Conservation (phyloP, 2,888 invertebrate genomes). For the Cerceris rybyensis region DNA sequence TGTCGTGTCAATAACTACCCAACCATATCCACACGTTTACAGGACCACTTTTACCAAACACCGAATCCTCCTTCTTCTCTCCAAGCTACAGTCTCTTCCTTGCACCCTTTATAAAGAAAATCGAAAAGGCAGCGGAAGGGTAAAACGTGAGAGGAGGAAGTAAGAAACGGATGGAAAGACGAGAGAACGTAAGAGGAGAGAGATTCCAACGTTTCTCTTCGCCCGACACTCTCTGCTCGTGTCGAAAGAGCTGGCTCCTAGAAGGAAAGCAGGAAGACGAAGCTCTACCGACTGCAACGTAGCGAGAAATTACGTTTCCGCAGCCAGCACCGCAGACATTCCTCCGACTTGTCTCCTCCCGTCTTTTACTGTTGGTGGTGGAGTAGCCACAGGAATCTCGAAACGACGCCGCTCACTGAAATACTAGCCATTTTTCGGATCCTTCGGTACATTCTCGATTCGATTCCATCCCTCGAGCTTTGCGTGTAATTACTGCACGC, state of each 20-base stretch:
- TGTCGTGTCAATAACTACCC: no score
- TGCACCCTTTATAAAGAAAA: no score
- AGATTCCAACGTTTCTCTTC: constrained; percentile 50
- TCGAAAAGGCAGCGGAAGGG: background rate
- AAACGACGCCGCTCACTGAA: constrained; percentile 11
- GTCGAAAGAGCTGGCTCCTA: constrained; percentile 41
- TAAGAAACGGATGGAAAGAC: background rate
- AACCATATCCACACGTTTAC: no score
- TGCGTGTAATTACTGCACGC: background rate
- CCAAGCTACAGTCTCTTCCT: no score
- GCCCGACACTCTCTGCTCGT: constrained; percentile 54
- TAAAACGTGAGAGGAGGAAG: background rate
- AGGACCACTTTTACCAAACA: no score
- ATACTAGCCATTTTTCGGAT: constrained; percentile 38
- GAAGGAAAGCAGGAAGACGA: constrained; percentile 47
- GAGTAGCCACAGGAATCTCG: constrained; percentile 53
- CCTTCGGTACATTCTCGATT: constrained; percentile 17
- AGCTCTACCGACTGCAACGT: constrained; percentile 68
- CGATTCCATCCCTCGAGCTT: background rate
- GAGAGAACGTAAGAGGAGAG: background rate
- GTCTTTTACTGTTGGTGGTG: constrained; percentile 29
- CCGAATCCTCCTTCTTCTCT: no score
- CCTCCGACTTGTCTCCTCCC: constrained; percentile 57
- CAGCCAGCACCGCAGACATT: constrained; percentile 65
- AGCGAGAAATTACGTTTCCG: constrained; percentile 72